Percentiles rank a stretch among this genome's conserved stretches.
Conservation (phyloP, 2,888 invertebrate species). For the Ochlodes sylvanus region DNA sequence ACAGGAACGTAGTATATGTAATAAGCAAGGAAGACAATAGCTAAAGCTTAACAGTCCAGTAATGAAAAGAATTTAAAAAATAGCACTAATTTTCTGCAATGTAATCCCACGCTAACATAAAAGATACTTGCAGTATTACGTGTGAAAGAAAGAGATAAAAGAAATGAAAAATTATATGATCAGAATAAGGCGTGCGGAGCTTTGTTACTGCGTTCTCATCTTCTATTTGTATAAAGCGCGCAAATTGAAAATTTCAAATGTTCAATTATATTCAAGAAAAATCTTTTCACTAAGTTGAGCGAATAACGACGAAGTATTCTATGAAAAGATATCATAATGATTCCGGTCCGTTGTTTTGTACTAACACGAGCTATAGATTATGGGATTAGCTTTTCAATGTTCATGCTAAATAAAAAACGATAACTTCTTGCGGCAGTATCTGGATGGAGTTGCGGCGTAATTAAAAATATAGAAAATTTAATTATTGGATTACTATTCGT, state of each 20-base stretch:
- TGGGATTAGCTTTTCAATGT: slow-evolving; percentile 1
- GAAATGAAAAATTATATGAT: slow-evolving; percentile 51
- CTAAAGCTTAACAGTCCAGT: slow-evolving; percentile 50
- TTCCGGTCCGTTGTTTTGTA: slow-evolving; percentile 24
- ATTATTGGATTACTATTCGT: no score
- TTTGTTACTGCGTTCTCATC: slow-evolving; percentile 42
- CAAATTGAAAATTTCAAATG: slow-evolving; percentile 40
- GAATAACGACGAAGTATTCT: slow-evolving; percentile 34
- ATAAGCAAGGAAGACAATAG: slow-evolving; percentile 34
- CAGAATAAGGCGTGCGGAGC: slow-evolving; percentile 54
- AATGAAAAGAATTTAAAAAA: slow-evolving; percentile 59
- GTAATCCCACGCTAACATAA: slow-evolving; percentile 43
- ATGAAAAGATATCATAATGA: slow-evolving; percentile 24
- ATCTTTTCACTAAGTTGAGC: slow-evolving; percentile 34
- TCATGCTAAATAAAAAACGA: not conserved
- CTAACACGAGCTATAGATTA: slow-evolving; percentile 1
- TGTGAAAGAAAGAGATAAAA: slow-evolving; percentile 55
- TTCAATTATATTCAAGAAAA: slow-evolving; percentile 35
- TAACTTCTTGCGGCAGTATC: not conserved
- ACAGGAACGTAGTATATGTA: slow-evolving; percentile 13
- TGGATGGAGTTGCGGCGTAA: no score
- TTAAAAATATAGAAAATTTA: no score
- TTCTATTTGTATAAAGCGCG: slow-evolving; percentile 40
- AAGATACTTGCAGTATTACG: slow-evolving; percentile 41
- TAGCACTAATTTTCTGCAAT: slow-evolving; percentile 41